Base-by-base conservation (phyloP, 2,797 vertebrate species). In the Rhynchonycteris naso region DNA sequence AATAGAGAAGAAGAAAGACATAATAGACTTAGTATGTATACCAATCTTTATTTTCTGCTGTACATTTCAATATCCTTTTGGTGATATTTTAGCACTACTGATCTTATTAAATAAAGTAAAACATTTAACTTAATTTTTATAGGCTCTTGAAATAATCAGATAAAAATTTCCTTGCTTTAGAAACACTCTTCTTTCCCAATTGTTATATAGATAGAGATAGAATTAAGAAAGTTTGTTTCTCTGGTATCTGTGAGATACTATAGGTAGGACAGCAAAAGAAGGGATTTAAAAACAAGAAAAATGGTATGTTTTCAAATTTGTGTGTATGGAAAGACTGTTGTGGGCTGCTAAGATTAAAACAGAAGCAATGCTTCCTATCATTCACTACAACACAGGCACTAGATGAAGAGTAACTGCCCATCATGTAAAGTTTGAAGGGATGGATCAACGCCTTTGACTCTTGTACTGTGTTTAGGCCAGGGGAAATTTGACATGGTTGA, bases 31-130 rank as follows among this genome's bases (percentile, higher is more conserved):
- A 66, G n/a, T 84, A 54, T 91, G 28, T 54, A 1, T 11, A 19
- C 30, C 74, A 82, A 91, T 83, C 19, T 47, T 83, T 87, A 65
- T 61, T 86, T 88, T 81, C 52, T 93, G 68, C 35, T 58, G 7
- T 66, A 83, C 14, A 95, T 84, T 96, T 93, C 66, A 56, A 90
- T 83, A 84, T 74, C 10, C 74, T 92, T 94, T 90, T 91, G 19
- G 38, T 30, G 76, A 47, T 63, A 92, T 91, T 82, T 87, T 91
- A 89, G 54, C 50, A 95, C 7, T 56, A 80, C 30, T 88, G 33
- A 84, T 85, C 50, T 88, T 80, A 63, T 4, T 56, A 91, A 75
- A 75, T 63, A 83, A 58, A 88, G 92, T 78, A 66, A 65, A 93
- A 95, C 68, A 8, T 28, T 90, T 88, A 86, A 90, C 56, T 24